Percentiles rank a stretch among this genome's conserved stretches.
Conservation (phyloP, 1,140 invertebrate genomes). For the Caenorhabditis brenneri region DNA sequence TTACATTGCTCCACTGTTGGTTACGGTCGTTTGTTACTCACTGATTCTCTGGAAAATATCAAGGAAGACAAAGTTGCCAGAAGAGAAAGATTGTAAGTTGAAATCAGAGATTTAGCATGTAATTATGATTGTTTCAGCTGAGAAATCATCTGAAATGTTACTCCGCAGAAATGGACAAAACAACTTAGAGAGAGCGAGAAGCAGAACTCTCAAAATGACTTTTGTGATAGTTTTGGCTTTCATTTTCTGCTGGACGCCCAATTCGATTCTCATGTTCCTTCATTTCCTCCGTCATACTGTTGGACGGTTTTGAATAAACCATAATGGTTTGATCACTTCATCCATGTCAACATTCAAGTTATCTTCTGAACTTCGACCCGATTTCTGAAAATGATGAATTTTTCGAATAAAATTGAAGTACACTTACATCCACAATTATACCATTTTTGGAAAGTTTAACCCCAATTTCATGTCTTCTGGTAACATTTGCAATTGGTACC, state of each 20-base stretch:
- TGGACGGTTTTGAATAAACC: neutral
- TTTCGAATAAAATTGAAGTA: neutral
- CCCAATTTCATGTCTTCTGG: neutral
- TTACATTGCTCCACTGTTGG: conserved; percentile 58
- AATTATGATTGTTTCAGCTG: conserved; percentile 39
- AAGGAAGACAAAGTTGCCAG: neutral
- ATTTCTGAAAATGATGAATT: neutral
- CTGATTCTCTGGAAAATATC: conserved; percentile 62
- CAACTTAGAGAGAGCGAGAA: conserved; percentile 82
- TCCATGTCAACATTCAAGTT: neutral
- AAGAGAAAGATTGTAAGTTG: conserved; percentile 52
- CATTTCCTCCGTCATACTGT: conserved; percentile 81
- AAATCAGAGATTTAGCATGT: no score
- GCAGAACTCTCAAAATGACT: conserved; percentile 85
- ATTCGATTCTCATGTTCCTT: conserved; percentile 76
- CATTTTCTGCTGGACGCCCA: conserved; percentile 88
- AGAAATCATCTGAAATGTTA: conserved; percentile 53
- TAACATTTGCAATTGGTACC: neutral
- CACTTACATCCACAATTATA: neutral
- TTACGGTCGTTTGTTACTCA: conserved; percentile 68
- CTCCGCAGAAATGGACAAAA: conserved; percentile 62
- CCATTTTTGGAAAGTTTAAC: neutral
- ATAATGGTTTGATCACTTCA: neutral
- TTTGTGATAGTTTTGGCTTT: conserved; percentile 89
- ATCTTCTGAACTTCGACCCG: neutral